These are phyloP conservation scores for Hepsetus odoe DNA, from an alignment of 2,113 vertebrate genomes.

Conservation along the genomic window DNA sequence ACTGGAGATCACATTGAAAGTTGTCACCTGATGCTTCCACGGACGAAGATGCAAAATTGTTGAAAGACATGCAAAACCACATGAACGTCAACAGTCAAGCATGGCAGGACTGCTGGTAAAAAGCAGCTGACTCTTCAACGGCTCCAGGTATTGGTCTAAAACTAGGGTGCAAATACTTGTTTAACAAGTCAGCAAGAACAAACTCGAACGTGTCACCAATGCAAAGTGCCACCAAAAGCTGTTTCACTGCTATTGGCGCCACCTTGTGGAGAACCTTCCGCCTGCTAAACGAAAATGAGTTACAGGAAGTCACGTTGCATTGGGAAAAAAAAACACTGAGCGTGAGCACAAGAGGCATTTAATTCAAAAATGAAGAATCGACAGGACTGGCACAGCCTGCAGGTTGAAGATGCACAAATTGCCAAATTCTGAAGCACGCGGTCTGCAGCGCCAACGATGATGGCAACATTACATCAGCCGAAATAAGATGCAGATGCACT, in stretches of 20 bases:
- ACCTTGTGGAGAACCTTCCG: no score
- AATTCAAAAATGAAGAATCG: no score
- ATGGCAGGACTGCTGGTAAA: neutral
- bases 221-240: neutral
- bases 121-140: neutral
- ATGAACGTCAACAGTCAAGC: neutral
- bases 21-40: neutral
- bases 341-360: no score
- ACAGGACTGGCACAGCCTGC: neutral
- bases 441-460: neutral
- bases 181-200: slow-evolving; percentile 5
- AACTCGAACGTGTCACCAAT: neutral
- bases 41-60: neutral
- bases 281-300: no score
- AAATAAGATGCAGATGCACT: neutral
- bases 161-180: neutral
- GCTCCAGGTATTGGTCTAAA: neutral
- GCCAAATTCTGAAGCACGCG: neutral
- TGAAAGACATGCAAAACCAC: neutral
- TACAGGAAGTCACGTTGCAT: no score
- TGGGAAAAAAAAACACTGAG: no score
- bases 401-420: slow-evolving; percentile 4
- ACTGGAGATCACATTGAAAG: slow-evolving; percentile 18
- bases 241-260: no score
- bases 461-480: neutral